Conservation (phyloP, 2,113 vertebrate species). For the Baryphthengus martii region DNA sequence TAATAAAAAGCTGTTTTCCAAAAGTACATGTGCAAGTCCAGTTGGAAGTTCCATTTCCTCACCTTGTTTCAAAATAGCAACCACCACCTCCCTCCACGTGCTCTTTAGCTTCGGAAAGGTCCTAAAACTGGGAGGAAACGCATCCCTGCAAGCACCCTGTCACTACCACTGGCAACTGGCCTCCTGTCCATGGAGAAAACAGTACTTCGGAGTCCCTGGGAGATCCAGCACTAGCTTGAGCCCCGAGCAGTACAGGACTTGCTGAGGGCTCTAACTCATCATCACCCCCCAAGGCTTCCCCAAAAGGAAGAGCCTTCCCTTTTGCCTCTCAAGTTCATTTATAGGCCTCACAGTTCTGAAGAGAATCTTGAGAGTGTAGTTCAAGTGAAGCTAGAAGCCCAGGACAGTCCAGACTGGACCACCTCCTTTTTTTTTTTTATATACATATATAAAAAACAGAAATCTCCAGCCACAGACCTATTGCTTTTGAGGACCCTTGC, state of each 20-base stretch:
- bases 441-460: neutral
- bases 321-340: neutral
- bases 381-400: neutral
- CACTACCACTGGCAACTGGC: neutral
- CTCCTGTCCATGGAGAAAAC: neutral
- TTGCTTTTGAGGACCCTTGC: neutral
- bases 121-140: neutral
- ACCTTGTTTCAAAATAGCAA: neutral
- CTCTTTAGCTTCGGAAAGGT: neutral
- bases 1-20: neutral
- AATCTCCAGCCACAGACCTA: neutral
- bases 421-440: neutral
- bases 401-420: neutral
- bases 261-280: neutral
- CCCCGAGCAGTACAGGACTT: neutral
- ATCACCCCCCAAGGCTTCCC: too few relatives aligned
- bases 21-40: neutral
- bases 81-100: neutral
- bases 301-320: too few relatives aligned
- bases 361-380: neutral
- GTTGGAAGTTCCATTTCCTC: neutral
- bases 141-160: neutral
- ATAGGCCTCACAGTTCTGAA: neutral
- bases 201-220: neutral
- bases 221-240: neutral